These are phyloP conservation scores for Phenganax marumi DNA, from an alignment of 92 coral and sea anemone species.

Conservation along the genomic window DNA sequence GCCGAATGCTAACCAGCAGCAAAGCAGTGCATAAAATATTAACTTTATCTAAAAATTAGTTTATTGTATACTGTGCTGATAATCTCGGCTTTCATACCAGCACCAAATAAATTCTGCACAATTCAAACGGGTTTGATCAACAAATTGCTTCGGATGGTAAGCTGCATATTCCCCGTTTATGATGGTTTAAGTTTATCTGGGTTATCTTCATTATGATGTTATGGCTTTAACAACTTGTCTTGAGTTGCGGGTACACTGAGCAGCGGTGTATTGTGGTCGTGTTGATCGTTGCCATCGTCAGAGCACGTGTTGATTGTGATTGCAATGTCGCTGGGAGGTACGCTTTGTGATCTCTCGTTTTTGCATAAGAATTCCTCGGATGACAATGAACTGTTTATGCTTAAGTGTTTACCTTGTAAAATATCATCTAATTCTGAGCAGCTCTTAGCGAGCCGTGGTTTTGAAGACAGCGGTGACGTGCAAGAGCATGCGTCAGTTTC, in stretches of 20 bases:
- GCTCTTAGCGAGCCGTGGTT: constrained; percentile 40
- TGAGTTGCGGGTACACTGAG: constrained; percentile 7
- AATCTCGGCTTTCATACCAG: neutral
- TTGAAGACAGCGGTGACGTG: neutral
- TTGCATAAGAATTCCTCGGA: neutral
- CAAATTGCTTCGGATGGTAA: neutral
- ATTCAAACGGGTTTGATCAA: neutral
- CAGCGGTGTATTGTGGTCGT: neutral
- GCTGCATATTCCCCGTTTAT: neutral
- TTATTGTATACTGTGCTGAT: neutral
- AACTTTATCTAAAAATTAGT: no score
- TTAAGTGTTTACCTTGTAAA: constrained; percentile 16
- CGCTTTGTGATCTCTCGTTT: neutral
- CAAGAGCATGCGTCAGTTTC: constrained; percentile 5
- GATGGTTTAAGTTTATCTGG: neutral
- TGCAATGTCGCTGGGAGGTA: constrained; percentile 27
- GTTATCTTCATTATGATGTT: neutral
- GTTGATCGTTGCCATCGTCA: constrained; percentile 7
- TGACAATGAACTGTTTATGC: constrained; percentile 7
- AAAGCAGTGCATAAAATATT: neutral
- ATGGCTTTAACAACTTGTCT: constrained; percentile 15
- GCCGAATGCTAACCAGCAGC: neutral
- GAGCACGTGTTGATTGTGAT: constrained; percentile 32
- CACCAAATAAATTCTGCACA: neutral
- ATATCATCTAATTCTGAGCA: constrained; percentile 38